Evolutionary conservation across 2,797 vertebrate species (phyloP).

Genomic region (Prunella strophiata): DNA sequence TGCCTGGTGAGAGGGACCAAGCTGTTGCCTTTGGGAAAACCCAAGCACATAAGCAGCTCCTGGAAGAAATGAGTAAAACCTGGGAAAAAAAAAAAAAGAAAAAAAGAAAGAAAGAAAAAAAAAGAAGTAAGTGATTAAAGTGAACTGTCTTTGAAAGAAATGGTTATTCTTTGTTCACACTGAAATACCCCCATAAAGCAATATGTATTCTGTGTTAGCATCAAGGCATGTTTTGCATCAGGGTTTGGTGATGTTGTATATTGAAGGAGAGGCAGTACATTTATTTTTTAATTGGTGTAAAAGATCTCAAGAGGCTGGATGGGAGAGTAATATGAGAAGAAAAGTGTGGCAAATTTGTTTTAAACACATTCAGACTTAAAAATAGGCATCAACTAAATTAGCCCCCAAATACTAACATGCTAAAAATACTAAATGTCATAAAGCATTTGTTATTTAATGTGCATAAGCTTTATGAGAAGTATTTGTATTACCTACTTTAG

Average conservation of each 20-base stretch:
- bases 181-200: background rate
- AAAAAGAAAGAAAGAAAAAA: background rate
- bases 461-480: background rate
- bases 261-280: background rate
- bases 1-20: constrained; percentile 72
- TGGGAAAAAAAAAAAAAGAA: constrained; percentile 34
- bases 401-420: background rate
- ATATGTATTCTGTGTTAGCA: background rate
- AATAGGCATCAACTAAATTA: background rate
- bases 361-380: background rate
- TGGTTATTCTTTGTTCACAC: background rate
- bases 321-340: background rate
- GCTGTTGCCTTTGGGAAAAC: constrained; percentile 56
- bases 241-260: background rate
- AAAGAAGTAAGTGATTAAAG: background rate
- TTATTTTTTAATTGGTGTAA: background rate
- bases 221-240: background rate
- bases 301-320: background rate
- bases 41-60: constrained; percentile 58
- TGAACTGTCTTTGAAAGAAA: background rate
- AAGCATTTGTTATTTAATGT: background rate
- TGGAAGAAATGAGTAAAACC: constrained; percentile 72
- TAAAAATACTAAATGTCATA: background rate
- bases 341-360: background rate
- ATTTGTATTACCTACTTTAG: background rate